Percentiles rank a stretch among this genome's conserved stretches.
Evolutionary conservation across 2,888 invertebrate genomes (phyloP).

Genomic region (Tinea trinotella): DNA sequence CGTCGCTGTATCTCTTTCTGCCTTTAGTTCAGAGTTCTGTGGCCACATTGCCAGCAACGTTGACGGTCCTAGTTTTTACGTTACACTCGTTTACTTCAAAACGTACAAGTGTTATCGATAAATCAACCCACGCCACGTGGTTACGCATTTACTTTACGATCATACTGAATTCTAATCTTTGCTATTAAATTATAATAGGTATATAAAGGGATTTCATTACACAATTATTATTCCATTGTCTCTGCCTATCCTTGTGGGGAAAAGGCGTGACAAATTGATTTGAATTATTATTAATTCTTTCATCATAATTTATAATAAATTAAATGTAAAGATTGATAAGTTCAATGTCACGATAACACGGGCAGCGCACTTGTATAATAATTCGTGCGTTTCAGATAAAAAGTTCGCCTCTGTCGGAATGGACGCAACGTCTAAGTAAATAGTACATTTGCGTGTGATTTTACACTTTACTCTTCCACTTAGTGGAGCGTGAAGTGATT

Average conservation of each 20-base stretch:
- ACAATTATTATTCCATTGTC: no score
- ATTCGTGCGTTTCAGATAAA: constrained; percentile 5
- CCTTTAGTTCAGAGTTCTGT: constrained; percentile 34
- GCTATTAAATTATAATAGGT: no score
- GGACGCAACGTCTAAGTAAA: constrained; percentile 3
- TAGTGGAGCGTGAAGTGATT: constrained; percentile 58
- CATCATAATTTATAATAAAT: no score
- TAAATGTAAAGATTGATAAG: no score
- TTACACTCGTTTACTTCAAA: neutral
- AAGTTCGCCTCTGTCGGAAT: neutral
- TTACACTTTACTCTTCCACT: constrained; percentile 53
- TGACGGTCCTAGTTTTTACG: neutral
- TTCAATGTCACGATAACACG: constrained; percentile 4
- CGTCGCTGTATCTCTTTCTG: constrained; percentile 43
- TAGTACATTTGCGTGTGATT: constrained; percentile 45
- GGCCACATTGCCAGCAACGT: constrained; percentile 13
- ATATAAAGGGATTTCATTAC: no score
- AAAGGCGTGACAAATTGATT: no score
- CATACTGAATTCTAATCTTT: no score
- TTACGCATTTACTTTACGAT: neutral
- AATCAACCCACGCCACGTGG: neutral
- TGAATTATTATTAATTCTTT: no score
- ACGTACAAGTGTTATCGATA: neutral
- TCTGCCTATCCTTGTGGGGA: no score
- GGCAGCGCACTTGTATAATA: neutral